A percentile compares a stretch with the other conserved stretches of the same genome.
Evolutionary conservation across 2,888 invertebrate species (phyloP).

Genomic region (Erebia epiphron): DNA sequence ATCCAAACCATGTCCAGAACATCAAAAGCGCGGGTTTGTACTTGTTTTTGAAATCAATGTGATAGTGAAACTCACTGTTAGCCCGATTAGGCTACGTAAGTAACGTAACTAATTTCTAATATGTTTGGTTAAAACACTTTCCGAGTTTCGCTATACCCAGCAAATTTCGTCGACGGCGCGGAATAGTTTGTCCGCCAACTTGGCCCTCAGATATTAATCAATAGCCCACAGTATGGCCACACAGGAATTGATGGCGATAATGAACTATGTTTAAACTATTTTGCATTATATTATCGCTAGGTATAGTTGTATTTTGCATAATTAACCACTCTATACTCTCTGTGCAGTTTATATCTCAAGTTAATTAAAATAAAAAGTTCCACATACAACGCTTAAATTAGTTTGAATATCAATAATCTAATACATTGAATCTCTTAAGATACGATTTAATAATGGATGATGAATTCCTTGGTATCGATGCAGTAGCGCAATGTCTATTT

Average conservation of each 20-base stretch:
- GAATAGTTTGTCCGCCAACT: constrained; percentile 64
- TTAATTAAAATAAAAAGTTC: too few relatives aligned
- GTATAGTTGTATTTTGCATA: too few relatives aligned
- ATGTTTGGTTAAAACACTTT: constrained; percentile 76
- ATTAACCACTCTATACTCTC: too few relatives aligned
- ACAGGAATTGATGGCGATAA: constrained; percentile 32
- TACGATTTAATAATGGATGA: too few relatives aligned
- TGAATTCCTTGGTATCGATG: too few relatives aligned
- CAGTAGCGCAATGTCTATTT: too few relatives aligned
- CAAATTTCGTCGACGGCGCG: constrained; percentile 60
- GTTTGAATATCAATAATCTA: too few relatives aligned
- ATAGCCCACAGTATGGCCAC: constrained; percentile 47
- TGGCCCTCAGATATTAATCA: constrained; percentile 63
- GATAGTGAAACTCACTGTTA: constrained; percentile 64
- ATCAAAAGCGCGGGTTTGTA: constrained; percentile 19
- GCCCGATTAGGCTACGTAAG: constrained; percentile 70
- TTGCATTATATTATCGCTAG: constrained; percentile 1
- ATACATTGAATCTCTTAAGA: too few relatives aligned
- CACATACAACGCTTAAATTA: too few relatives aligned
- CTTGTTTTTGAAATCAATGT: constrained; percentile 55
- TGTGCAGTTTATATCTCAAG: too few relatives aligned
- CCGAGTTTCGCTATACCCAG: constrained; percentile 58
- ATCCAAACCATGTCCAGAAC: too few relatives aligned
- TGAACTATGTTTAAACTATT: constrained; percentile 29
- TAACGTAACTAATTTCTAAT: constrained; percentile 76